Percentiles rank a stretch among this genome's conserved stretches.
Evolutionary conservation across 2,113 vertebrate species (phyloP).

Genomic region (Elachura formosa): DNA sequence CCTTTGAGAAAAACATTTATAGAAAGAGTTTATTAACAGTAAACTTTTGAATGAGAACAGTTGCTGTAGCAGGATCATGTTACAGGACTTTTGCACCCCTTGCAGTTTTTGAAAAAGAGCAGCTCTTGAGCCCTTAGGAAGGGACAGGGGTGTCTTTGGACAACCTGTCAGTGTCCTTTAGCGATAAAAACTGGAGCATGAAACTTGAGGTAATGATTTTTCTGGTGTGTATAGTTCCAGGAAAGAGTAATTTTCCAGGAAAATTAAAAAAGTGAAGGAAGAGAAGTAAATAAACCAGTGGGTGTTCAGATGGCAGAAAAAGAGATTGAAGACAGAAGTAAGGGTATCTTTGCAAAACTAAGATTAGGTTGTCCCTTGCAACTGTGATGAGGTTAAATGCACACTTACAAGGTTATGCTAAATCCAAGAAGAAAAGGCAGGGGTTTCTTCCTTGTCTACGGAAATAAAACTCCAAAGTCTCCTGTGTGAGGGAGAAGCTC

Average conservation of each 20-base stretch:
- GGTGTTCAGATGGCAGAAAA: background rate
- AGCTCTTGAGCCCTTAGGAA: background rate
- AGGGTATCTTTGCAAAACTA: background rate
- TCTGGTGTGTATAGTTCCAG: background rate
- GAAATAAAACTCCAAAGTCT: background rate
- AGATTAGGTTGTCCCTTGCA: background rate
- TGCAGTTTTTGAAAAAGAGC: background rate
- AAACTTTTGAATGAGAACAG: background rate
- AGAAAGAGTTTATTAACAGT: background rate
- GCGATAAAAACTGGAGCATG: background rate
- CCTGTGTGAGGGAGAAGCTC: background rate
- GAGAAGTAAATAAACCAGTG: background rate
- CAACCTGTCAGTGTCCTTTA: background rate
- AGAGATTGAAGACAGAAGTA: background rate
- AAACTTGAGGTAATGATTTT: background rate
- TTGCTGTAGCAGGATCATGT: background rate
- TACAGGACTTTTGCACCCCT: background rate
- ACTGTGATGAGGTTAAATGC: background rate
- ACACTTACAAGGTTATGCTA: background rate
- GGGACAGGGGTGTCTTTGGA: background rate
- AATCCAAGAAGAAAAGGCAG: background rate
- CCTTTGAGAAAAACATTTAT: background rate
- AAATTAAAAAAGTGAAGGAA: background rate
- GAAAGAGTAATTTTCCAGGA: background rate
- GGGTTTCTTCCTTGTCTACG: accelerated